phyloP scores from a whole-genome alignment of 2,888 invertebrate genomes.

The Bedellia somnulentella region DNA sequence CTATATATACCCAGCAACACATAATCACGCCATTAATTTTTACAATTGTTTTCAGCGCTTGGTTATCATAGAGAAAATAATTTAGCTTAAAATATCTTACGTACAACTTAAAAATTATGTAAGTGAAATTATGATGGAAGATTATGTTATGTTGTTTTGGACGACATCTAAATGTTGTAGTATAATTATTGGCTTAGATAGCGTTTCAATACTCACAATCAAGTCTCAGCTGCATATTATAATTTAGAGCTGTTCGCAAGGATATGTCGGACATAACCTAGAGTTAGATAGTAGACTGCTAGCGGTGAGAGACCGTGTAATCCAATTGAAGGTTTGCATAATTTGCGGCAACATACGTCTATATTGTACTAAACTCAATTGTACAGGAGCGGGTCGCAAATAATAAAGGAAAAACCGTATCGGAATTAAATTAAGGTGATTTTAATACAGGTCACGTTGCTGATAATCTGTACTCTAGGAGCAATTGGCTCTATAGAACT shows the following conservation, averaged over 20 bases:
- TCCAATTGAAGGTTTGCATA: constrained; percentile 44
- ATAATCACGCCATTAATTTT: too few relatives aligned
- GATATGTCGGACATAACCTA: constrained; percentile 6
- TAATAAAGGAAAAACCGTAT: neutral
- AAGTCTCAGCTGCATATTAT: neutral
- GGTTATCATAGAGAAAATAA: too few relatives aligned
- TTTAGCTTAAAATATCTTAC: too few relatives aligned
- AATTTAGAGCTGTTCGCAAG: neutral
- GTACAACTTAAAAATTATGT: too few relatives aligned
- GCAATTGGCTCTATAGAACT: constrained; percentile 43
- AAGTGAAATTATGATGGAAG: too few relatives aligned
- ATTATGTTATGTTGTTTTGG: too few relatives aligned
- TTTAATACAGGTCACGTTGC: constrained; percentile 45
- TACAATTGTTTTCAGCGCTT: too few relatives aligned
- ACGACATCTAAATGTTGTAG: too few relatives aligned
- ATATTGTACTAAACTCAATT: constrained; percentile 16
- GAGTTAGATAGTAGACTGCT: constrained; percentile 29
- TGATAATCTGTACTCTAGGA: constrained; percentile 52
- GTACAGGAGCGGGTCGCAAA: neutral
- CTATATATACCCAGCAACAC: too few relatives aligned
- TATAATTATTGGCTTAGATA: too few relatives aligned
- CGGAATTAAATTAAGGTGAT: constrained; percentile 18
- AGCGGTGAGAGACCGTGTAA: constrained; percentile 29
- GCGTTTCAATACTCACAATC: neutral
- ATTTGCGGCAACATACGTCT: constrained; percentile 24